Evolutionary conservation across 2,797 vertebrate species (phyloP).

Genomic region (Esox masquinongy): DNA sequence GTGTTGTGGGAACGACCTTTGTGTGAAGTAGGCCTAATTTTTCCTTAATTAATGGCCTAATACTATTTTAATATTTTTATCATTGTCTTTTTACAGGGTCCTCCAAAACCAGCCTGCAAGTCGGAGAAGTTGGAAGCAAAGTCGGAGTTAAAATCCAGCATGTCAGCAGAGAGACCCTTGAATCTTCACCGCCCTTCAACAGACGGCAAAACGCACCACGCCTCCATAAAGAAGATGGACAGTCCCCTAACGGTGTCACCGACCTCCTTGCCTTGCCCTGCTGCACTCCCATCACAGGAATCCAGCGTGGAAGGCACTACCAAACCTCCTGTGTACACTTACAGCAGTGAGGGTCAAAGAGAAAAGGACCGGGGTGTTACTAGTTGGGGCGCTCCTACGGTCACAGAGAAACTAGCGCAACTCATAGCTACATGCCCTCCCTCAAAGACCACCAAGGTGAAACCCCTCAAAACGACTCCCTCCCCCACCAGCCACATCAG

Average conservation of each 20-base stretch:
- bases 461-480: constrained; percentile 72
- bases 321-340: constrained; percentile 71
- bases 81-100: constrained; percentile 58
- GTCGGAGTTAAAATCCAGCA: constrained; percentile 66
- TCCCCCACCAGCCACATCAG: constrained; percentile 59
- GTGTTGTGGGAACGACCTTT: background rate
- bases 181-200: constrained; percentile 73
- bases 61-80: constrained; percentile 10
- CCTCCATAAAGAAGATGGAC: constrained; percentile 74
- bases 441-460: constrained; percentile 91
- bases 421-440: constrained; percentile 96
- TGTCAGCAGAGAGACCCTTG: constrained; percentile 71
- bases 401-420: constrained; percentile 94
- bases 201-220: constrained; percentile 71
- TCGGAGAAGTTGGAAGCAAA: constrained; percentile 65
- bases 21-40: background rate
- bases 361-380: constrained; percentile 83
- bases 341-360: constrained; percentile 65
- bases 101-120: constrained; percentile 77
- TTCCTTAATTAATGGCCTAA: background rate
- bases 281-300: constrained; percentile 63
- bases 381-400: constrained; percentile 87
- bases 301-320: constrained; percentile 62
- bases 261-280: constrained; percentile 62
- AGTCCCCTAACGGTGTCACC: constrained; percentile 59